phyloP scores from a whole-genome alignment of 2,888 invertebrate genomes.

The Marronus borbonicus region DNA sequence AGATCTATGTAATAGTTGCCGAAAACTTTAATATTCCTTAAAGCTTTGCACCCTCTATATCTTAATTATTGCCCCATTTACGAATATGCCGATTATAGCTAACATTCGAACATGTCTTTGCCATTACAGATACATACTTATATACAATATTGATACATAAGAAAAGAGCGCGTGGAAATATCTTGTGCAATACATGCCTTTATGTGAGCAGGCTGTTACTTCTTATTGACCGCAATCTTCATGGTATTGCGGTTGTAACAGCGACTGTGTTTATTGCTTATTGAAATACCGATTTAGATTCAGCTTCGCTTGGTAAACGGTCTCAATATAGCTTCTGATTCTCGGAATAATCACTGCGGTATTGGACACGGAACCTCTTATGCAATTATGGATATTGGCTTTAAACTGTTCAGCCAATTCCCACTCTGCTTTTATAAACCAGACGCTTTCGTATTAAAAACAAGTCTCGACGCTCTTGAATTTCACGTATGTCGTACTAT shows the following conservation, averaged over 20 bases:
- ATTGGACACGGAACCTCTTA: slow-evolving; percentile 4
- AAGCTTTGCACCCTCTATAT: too few relatives aligned
- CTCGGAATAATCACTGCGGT: slow-evolving; percentile 11
- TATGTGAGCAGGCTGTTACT: not conserved
- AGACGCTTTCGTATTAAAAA: not conserved
- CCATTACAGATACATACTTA: too few relatives aligned
- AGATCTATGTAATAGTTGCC: too few relatives aligned
- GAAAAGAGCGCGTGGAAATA: too few relatives aligned
- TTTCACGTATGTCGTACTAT: too few relatives aligned
- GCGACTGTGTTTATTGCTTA: slow-evolving; percentile 31
- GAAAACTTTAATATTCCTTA: too few relatives aligned
- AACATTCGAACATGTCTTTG: too few relatives aligned
- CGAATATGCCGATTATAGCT: too few relatives aligned
- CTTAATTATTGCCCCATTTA: too few relatives aligned
- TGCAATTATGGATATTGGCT: slow-evolving; percentile 23
- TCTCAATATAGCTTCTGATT: not conserved
- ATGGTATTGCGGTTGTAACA: slow-evolving; percentile 14
- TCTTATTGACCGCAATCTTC: not conserved
- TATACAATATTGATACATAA: too few relatives aligned
- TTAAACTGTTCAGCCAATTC: slow-evolving; percentile 5
- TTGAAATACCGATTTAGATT: slow-evolving; percentile 26
- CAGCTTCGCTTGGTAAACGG: slow-evolving; percentile 9
- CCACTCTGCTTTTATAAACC: not conserved
- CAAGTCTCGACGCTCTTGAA: too few relatives aligned
- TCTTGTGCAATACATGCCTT: too few relatives aligned